A percentile compares a stretch with the other conserved stretches of the same genome.
Evolutionary conservation across 2,113 vertebrate genomes (phyloP).

Genomic region (Paedocypris sp.): DNA sequence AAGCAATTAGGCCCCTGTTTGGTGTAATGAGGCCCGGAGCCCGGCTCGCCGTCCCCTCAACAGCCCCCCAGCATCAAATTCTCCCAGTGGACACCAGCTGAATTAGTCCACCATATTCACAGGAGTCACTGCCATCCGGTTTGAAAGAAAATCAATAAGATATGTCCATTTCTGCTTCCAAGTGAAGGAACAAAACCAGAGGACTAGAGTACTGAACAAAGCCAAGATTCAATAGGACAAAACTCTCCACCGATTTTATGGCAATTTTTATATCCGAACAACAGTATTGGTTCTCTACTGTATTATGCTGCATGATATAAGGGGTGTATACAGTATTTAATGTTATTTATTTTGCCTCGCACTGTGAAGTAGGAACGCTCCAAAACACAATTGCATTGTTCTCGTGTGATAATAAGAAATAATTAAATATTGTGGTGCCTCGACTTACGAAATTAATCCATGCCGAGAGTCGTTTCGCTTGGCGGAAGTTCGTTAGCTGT

Average conservation of each 20-base stretch:
- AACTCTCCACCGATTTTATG: conserved; percentile 48
- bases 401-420: no score
- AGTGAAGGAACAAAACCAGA: conserved; percentile 71
- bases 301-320: no score
- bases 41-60: conserved; percentile 49
- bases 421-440: no score
- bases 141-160: conserved; percentile 98
- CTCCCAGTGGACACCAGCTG: conserved; percentile 75
- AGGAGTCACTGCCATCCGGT: conserved; percentile 82
- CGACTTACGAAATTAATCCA: no score
- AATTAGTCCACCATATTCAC: conserved; percentile 86
- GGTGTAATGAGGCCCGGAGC: conserved; percentile 72
- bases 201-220: conserved; percentile 73
- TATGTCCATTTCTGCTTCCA: conserved; percentile 87
- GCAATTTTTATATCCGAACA: conserved; percentile 44
- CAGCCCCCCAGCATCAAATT: conserved; percentile 49
- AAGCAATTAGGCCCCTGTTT: conserved; percentile 60
- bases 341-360: no score
- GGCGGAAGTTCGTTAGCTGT: no score
- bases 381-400: no score
- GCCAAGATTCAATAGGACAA: conserved; percentile 72
- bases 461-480: no score
- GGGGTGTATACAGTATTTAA: no score
- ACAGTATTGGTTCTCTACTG: no score
- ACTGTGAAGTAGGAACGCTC: no score